Evolutionary conservation across 2,888 invertebrate species (phyloP).

Genomic region (Synergus gifuensis): DNA sequence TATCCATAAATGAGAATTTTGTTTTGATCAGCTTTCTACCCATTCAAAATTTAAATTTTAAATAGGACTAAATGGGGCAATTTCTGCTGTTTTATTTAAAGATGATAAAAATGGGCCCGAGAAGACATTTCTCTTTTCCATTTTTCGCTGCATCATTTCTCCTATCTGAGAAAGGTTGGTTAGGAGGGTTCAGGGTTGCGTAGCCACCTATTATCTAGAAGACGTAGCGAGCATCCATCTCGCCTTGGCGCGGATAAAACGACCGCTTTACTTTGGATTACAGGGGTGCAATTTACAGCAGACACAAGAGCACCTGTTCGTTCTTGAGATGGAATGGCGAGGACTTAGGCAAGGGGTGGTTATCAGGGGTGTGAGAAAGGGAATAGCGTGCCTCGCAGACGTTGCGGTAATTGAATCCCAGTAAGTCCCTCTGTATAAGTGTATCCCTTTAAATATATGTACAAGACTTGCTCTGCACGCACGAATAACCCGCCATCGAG

Average conservation of each 20-base stretch:
- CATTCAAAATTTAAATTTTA: too few relatives aligned
- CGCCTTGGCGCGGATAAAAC: conserved; percentile 75
- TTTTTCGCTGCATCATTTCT: neutral
- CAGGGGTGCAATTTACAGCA: conserved; percentile 76
- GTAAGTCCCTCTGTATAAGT: conserved; percentile 69
- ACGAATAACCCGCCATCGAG: conserved; percentile 47
- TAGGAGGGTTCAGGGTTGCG: neutral
- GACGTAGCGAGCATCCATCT: conserved; percentile 76
- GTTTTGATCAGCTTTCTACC: too few relatives aligned
- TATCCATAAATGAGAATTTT: neutral
- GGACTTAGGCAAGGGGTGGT: conserved; percentile 56
- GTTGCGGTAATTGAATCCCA: conserved; percentile 78
- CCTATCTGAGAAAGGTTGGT: neutral
- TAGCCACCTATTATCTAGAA: conserved; percentile 71
- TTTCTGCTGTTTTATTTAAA: neutral
- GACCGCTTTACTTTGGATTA: conserved; percentile 78
- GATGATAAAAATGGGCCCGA: neutral
- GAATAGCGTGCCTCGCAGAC: conserved; percentile 76
- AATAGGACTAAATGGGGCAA: too few relatives aligned
- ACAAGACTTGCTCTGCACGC: conserved; percentile 62
- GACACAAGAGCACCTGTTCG: conserved; percentile 76
- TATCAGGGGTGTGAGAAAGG: conserved; percentile 67
- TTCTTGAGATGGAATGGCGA: conserved; percentile 71
- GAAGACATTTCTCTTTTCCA: conserved; percentile 2
- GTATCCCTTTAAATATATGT: conserved; percentile 63